Evolutionary conservation across 2,797 vertebrate species (phyloP).

Genomic region (Neosilurus mollespiculum): DNA sequence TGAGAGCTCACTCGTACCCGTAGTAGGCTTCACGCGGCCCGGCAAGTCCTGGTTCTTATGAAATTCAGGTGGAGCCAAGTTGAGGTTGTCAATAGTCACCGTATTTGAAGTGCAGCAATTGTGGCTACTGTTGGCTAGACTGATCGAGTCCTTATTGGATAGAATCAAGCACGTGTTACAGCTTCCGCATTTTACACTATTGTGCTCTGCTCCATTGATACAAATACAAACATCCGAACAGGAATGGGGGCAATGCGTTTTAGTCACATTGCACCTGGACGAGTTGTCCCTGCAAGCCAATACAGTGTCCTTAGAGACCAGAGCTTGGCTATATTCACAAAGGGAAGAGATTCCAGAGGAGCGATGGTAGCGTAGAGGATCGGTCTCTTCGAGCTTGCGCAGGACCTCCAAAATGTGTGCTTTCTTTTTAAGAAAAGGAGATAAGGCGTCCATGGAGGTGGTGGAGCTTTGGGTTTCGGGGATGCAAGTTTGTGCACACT

Average conservation of each 20-base stretch:
- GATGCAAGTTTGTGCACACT: slow-evolving; percentile 73
- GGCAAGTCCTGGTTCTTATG: slow-evolving; percentile 46
- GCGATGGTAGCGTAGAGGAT: slow-evolving; percentile 80
- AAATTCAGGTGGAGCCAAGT: slow-evolving; percentile 52
- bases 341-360: slow-evolving; percentile 72
- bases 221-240: slow-evolving; percentile 67
- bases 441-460: slow-evolving; percentile 85
- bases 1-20: slow-evolving; percentile 63
- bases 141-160: slow-evolving; percentile 75
- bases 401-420: slow-evolving; percentile 95
- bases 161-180: slow-evolving; percentile 77
- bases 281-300: slow-evolving; percentile 68
- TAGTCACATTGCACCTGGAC: slow-evolving; percentile 65
- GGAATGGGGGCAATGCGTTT: slow-evolving; percentile 72
- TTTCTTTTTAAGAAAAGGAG: slow-evolving; percentile 95
- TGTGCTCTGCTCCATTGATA: slow-evolving; percentile 60
- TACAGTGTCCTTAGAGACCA: slow-evolving; percentile 75
- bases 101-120: slow-evolving; percentile 67
- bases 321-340: slow-evolving; percentile 79
- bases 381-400: slow-evolving; percentile 90
- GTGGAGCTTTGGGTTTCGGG: slow-evolving; percentile 69
- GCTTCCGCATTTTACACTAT: slow-evolving; percentile 67
- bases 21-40: slow-evolving; percentile 34
- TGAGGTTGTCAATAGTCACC: slow-evolving; percentile 67
- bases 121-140: slow-evolving; percentile 75